Evolutionary conservation across 2,888 invertebrate species (phyloP), one percentile per base, ranked within the genome.

Genomic region (Rhopalosiphum nymphaeae): DNA sequence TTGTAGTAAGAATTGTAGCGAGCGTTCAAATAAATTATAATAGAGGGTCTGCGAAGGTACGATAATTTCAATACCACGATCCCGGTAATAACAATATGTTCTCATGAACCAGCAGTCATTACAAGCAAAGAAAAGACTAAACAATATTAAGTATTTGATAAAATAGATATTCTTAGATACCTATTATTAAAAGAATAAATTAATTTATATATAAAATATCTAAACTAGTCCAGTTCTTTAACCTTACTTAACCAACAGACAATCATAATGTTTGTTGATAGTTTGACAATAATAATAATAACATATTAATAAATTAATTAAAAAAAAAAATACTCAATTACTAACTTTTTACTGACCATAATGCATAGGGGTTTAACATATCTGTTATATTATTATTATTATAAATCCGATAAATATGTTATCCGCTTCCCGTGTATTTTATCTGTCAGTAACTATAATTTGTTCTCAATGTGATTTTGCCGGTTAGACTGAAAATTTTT

Each of bases 71-170:
- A 78, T 89, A 89, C 61, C 61, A 9, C 42, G 53, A 61, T 86
- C 57, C 93, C 90, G 29, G 67, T 86, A 86, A 90, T 78, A 86
- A 44, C 36, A 86, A 86, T 57, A 92, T 44, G 90, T 94, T 94
- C 93, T 94, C 90, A 49, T 49, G 90, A 86, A 91, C 93, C 93
- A 93, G 85, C 90, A 94, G 93, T 94, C 93, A 94, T 94, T 94
- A 94, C 93, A 85, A 94, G 93, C 49, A 94, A 94, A 94, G 90
- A 94, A 94, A 94, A 94, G 93, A 94, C 93, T 94, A 78, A 86
- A 94, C 85, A 85, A 86, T 93, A 93, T 90, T 94, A 94, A 94
- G 93, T 91, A 94, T 90, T 90, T 86, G 26, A 94, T 85, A 94
- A 61, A 36, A 53, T 89, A 56, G 89, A 84, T 84, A 93, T 89